Conservation (phyloP, 2,113 vertebrate genomes). For the Chaenocephalus aceratus region DNA sequence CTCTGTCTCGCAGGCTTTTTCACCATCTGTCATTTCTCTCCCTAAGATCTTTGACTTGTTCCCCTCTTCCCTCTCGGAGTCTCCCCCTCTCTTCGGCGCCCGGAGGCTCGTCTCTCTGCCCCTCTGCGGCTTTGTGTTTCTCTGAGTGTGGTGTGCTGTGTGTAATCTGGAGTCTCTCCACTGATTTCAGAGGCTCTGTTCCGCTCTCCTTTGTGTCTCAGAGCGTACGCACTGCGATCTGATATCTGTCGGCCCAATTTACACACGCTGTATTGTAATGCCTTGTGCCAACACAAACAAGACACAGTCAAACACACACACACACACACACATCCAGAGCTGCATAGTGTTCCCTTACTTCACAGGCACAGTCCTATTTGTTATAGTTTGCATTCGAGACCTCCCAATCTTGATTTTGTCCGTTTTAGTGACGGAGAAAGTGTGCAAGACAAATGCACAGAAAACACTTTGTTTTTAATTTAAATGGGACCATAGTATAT, state of each 20-base stretch:
- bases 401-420: too few relatives aligned
- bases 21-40: conserved; percentile 17
- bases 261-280: neutral
- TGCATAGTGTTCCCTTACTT: neutral
- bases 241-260: conserved; percentile 21
- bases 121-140: conserved; percentile 3
- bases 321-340: neutral
- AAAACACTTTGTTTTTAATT: too few relatives aligned
- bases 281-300: neutral
- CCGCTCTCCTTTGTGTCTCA: conserved; percentile 25
- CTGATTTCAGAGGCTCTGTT: conserved; percentile 46
- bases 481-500: too few relatives aligned
- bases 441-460: too few relatives aligned
- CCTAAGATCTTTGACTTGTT: conserved; percentile 31
- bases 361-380: too few relatives aligned
- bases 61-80: neutral
- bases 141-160: neutral
- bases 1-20: conserved; percentile 12
- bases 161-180: conserved; percentile 29
- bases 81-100: neutral
- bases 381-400: too few relatives aligned
- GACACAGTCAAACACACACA: conserved; percentile 2
- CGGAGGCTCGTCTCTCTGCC: conserved; percentile 10
- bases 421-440: too few relatives aligned
- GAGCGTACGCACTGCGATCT: conserved; percentile 15